These are phyloP conservation scores for Diorhabda elongata DNA, from an alignment of 1,140 invertebrate genomes.

Conservation along the genomic window DNA sequence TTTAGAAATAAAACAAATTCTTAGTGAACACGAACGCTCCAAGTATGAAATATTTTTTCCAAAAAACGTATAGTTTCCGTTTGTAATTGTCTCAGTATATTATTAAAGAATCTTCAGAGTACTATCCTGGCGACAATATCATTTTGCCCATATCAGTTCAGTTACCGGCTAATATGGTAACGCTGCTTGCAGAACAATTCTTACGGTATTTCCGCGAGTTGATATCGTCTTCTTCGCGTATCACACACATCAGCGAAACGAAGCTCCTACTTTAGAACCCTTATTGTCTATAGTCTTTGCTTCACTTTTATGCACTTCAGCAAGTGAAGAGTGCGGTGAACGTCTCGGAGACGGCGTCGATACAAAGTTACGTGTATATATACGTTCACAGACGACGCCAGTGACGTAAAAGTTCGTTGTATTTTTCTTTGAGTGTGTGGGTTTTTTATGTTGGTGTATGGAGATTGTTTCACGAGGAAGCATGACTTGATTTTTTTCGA, in stretches of 20 bases:
- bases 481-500: constrained; percentile 1
- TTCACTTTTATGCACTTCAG: not conserved
- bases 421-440: not conserved
- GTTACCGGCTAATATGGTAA: not conserved
- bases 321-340: not conserved
- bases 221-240: not conserved
- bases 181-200: not conserved
- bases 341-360: not conserved
- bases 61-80: too few relatives aligned
- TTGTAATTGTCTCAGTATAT: too few relatives aligned
- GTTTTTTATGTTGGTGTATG: not conserved
- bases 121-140: not conserved
- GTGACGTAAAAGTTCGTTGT: not conserved
- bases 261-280: too few relatives aligned
- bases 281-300: too few relatives aligned
- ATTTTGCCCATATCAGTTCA: not conserved
- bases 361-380: not conserved
- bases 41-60: too few relatives aligned
- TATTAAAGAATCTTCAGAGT: too few relatives aligned
- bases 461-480: not conserved
- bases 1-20: too few relatives aligned
- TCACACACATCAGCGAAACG: too few relatives aligned
- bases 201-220: not conserved
- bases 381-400: not conserved
- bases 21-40: too few relatives aligned